Conservation (phyloP, 2,797 vertebrate species). For the Amniataba percoides region DNA sequence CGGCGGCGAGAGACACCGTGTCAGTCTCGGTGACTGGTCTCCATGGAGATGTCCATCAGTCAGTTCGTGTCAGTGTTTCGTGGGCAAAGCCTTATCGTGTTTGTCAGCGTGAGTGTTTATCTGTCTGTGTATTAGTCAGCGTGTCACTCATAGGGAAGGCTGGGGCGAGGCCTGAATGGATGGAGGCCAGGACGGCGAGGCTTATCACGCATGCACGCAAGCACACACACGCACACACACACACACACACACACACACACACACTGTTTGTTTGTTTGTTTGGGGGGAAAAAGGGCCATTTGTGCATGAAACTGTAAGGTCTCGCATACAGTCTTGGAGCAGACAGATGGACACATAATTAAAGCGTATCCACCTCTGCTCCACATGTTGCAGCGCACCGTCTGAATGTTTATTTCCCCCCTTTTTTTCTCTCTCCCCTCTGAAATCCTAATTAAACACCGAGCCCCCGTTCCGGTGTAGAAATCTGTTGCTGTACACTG, state of each 20-base stretch:
- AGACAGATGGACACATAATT: constrained; percentile 35
- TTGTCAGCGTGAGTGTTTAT: constrained; percentile 82
- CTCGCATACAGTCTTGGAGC: constrained; percentile 5
- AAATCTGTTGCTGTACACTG: constrained; percentile 12
- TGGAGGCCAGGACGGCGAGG: constrained; percentile 37
- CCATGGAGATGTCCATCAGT: constrained; percentile 87
- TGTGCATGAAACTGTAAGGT: constrained; percentile 15
- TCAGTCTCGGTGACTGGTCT: constrained; percentile 81
- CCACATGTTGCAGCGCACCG: constrained; percentile 52
- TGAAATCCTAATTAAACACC: constrained; percentile 28
- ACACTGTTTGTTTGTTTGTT: constrained; percentile 37
- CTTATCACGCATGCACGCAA: constrained; percentile 54
- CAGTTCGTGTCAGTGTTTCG: constrained; percentile 77
- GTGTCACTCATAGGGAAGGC: constrained; percentile 77
- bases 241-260: constrained; percentile 27
- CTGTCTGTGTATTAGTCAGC: constrained; percentile 75
- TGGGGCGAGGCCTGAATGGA: constrained; percentile 59
- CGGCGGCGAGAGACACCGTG: constrained; percentile 72
- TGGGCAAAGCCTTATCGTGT: constrained; percentile 78
- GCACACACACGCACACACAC: constrained; percentile 9
- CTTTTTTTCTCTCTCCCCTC: constrained; percentile 10
- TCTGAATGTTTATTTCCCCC: constrained; percentile 14
- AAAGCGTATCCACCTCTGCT: constrained; percentile 41
- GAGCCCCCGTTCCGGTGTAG: background rate
- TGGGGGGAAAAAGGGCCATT: constrained; percentile 15